Percentiles rank a stretch among this genome's conserved stretches.
Conservation (phyloP, 2,797 vertebrate genomes). For the Hafferia zeledoni region DNA sequence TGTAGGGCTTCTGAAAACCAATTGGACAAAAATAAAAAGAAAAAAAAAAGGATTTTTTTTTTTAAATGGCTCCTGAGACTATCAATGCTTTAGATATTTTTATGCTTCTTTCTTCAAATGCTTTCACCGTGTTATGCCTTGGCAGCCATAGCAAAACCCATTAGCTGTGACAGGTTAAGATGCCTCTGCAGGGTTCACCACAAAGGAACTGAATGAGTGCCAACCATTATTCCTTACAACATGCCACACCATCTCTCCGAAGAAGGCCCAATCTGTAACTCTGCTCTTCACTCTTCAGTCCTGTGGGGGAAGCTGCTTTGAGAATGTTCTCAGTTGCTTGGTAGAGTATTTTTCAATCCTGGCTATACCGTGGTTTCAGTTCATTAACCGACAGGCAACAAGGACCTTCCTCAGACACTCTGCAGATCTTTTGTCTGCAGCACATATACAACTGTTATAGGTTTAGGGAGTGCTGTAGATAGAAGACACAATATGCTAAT, state of each 20-base stretch:
- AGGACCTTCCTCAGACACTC: background rate
- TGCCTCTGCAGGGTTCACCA: slow-evolving; percentile 45
- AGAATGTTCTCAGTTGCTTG: background rate
- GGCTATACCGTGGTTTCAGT: background rate
- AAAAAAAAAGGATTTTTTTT: background rate
- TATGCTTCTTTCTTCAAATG: slow-evolving; percentile 46
- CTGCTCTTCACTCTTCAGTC: background rate
- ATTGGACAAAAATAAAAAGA: background rate
- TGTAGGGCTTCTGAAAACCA: slow-evolving; percentile 26
- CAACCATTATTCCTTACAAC: background rate
- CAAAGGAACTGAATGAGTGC: slow-evolving; percentile 56
- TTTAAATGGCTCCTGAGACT: slow-evolving; percentile 23
- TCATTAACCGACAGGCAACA: background rate
- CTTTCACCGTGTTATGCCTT: slow-evolving; percentile 63
- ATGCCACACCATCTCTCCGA: background rate
- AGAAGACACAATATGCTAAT: background rate
- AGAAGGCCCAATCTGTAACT: background rate
- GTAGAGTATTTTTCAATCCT: background rate
- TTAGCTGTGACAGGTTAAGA: slow-evolving; percentile 73
- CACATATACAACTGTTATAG: background rate
- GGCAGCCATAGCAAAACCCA: slow-evolving; percentile 58
- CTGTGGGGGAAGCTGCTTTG: background rate
- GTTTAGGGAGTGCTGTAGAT: background rate
- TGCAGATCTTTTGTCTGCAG: background rate
- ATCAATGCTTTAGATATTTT: slow-evolving; percentile 55